Conservation (phyloP, 64 coral and sea anemone species). For the Pocillopora verrucosa region DNA sequence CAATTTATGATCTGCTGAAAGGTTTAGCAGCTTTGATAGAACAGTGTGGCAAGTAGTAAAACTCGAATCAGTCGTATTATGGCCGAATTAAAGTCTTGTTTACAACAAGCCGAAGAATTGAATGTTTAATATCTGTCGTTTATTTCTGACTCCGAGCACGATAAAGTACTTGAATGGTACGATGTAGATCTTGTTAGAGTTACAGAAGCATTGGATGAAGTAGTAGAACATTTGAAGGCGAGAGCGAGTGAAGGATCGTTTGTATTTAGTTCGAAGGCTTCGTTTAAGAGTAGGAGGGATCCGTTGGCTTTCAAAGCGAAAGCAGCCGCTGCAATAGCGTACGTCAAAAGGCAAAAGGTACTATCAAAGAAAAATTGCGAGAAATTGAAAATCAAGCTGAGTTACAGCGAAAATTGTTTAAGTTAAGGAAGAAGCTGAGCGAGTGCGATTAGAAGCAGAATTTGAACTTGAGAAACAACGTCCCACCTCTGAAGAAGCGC, state of each 20-base stretch:
- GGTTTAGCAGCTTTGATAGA: too few species aligned
- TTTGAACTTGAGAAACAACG: slow-evolving; percentile 7
- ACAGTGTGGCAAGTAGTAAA: too few species aligned
- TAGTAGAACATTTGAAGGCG: slow-evolving; percentile 14
- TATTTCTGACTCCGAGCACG: neutral
- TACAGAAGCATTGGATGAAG: slow-evolving; percentile 31
- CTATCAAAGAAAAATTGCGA: neutral
- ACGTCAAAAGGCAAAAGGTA: too few species aligned
- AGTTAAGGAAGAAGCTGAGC: slow-evolving; percentile 14
- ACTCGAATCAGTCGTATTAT: too few species aligned
- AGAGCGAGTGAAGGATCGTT: neutral
- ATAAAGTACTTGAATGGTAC: slow-evolving; percentile 42
- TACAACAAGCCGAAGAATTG: slow-evolving; percentile 2
- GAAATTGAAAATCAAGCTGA: slow-evolving; percentile 19
- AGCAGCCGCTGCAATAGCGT: too few species aligned
- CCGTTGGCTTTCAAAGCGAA: neutral
- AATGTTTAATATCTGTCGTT: slow-evolving; percentile 8
- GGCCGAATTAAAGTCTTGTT: too few species aligned
- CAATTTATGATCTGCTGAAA: too few species aligned
- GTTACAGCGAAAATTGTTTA: slow-evolving; percentile 14
- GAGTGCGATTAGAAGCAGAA: neutral
- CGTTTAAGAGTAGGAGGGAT: neutral
- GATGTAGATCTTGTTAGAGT: slow-evolving; percentile 9
- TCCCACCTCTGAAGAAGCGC: slow-evolving; percentile 9
- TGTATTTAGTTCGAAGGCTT: neutral